Base-by-base conservation (phyloP, 1,140 invertebrate genomes). In the Drosophila rufa region DNA sequence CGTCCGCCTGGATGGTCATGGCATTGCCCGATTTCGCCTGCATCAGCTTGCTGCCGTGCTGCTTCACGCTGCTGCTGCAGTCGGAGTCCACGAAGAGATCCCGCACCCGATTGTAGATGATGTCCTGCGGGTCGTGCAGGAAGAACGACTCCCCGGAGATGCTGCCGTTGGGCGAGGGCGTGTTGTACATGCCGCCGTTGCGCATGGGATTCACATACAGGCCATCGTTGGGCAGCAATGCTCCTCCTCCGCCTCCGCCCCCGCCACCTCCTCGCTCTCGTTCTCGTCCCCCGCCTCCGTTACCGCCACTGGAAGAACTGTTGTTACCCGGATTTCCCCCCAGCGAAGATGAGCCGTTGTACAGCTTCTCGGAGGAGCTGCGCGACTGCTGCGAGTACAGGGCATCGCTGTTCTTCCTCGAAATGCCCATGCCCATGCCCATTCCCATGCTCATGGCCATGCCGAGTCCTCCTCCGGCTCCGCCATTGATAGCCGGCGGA, bases 151-250 rank as follows among this genome's bases (percentile, higher is more conserved):
- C 95, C 19, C 95, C 94, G 12, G 94, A 93, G 17, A 93, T 81
- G 77, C 92, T 93, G 58, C 89, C 92, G 53, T 70, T 91, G 14
- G 87, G 92, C 40, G 83, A 93, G 57, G 86, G 90, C 8, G 87
- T 87, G 14, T 87, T 82, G 62, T 81, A 91, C 57, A 91, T 75
- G 33, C 91, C 92, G 0, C 82, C 82, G 47, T 93, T 94, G 27
- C 94, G 95, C 96, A 97, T 97, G 0, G 96, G 96, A 90, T 97
- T 97, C 69, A 97, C 95, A 90, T 97, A 97, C 11, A 97, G 94
- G 0, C 96, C 96, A 90, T 97, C 96, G 60, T 96, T 95, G 2
- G 96, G 96, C 38, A 91, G 56, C 53, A 89, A n/a, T 2, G 82
- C 68, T 9, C 66, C 71, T 2, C 79, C 76, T 0, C 78, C 73